These are phyloP conservation scores for Cheilosia urbana DNA, from an alignment of 2,888 invertebrate genomes.

Conservation along the genomic window DNA sequence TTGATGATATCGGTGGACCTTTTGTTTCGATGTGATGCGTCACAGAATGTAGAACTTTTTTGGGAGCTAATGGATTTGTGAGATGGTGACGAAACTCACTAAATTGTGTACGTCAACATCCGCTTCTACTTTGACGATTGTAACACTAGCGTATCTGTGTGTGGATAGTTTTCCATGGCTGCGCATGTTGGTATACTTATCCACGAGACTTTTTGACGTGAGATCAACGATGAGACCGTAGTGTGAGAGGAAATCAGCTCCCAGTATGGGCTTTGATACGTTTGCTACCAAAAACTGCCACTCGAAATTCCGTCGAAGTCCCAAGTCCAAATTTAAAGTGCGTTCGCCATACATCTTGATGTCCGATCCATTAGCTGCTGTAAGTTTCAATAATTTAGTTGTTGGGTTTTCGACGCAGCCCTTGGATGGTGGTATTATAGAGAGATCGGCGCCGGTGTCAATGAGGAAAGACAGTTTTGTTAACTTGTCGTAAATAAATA, in stretches of 20 bases:
- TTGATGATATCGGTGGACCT: background rate
- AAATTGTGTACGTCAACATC: background rate
- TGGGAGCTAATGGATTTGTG: background rate
- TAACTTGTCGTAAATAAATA: background rate
- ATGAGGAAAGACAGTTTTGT: too few relatives aligned
- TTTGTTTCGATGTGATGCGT: background rate
- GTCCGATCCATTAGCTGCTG: background rate
- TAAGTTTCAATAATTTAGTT: background rate
- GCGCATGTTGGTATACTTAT: background rate
- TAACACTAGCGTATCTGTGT: too few relatives aligned
- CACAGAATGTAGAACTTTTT: background rate
- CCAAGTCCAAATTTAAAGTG: conserved; percentile 1
- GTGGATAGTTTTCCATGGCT: too few relatives aligned
- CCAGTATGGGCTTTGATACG: background rate
- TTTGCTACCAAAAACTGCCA: conserved; percentile 4
- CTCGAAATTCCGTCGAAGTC: conserved; percentile 1
- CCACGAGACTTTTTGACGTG: background rate
- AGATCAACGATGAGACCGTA: background rate
- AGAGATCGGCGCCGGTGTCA: background rate
- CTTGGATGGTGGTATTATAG: background rate
- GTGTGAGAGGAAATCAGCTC: conserved; percentile 1
- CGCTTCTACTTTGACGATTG: background rate
- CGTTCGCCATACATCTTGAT: conserved; percentile 4
- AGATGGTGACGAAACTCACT: background rate
- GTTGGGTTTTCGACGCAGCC: background rate